phyloP scores from a whole-genome alignment of 2,888 invertebrate genomes.

The Ophonus ardosiacus region DNA sequence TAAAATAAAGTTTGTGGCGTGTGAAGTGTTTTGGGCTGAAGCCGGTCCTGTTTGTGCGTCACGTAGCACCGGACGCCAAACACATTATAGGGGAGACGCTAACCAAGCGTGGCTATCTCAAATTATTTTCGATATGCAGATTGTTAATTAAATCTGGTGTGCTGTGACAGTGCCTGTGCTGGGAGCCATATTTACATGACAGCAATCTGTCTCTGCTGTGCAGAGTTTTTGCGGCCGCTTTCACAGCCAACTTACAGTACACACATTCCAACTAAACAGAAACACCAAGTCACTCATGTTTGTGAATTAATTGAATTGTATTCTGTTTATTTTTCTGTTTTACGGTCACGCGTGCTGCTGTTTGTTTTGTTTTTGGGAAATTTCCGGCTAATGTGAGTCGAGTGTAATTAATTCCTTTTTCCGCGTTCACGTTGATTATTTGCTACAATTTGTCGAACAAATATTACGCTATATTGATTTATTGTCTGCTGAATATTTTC shows the following conservation, averaged over 20 bases:
- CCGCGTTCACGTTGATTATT: slow-evolving; percentile 52
- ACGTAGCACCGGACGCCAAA: slow-evolving; percentile 49
- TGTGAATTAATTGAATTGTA: slow-evolving; percentile 57
- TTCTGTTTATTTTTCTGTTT: slow-evolving; percentile 52
- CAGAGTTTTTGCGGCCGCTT: background rate
- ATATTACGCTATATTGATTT: slow-evolving; percentile 55
- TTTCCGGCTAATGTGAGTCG: slow-evolving; percentile 51
- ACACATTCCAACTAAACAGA: slow-evolving; percentile 15
- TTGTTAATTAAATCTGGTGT: slow-evolving; percentile 76
- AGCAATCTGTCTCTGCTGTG: slow-evolving; percentile 74
- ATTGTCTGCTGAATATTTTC: slow-evolving; percentile 55
- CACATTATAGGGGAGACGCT: slow-evolving; percentile 69
- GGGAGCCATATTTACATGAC: slow-evolving; percentile 76
- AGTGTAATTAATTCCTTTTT: slow-evolving; percentile 54
- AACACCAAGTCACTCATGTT: slow-evolving; percentile 29
- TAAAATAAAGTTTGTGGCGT: background rate
- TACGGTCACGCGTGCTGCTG: slow-evolving; percentile 34
- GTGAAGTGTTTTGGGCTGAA: background rate
- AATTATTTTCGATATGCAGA: slow-evolving; percentile 76
- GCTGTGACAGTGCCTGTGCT: slow-evolving; percentile 66
- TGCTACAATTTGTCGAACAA: slow-evolving; percentile 55
- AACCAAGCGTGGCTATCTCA: slow-evolving; percentile 74
- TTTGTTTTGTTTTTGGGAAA: slow-evolving; percentile 57
- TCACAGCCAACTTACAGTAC: background rate
- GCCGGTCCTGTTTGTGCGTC: slow-evolving; percentile 25